phyloP scores from a whole-genome alignment of 2,113 vertebrate species.

The Toxostoma redivivum region DNA sequence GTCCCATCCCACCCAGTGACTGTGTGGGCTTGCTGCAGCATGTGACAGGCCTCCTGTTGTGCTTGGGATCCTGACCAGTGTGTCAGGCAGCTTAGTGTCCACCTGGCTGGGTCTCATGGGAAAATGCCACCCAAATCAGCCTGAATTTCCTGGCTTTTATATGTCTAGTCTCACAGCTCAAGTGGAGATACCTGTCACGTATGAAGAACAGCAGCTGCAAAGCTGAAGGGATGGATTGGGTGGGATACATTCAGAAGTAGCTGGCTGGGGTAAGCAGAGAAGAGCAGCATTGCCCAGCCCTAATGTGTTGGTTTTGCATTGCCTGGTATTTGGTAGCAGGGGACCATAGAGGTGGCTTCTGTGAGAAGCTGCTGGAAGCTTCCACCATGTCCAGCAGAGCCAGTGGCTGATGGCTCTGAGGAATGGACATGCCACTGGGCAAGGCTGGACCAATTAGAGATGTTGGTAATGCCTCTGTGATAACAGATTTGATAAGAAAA shows the following conservation, averaged over 20 bases:
- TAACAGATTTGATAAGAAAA: not conserved
- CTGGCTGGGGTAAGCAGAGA: fast-evolving
- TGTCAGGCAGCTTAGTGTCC: fast-evolving
- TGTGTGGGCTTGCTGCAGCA: not conserved
- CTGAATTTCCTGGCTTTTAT: not conserved
- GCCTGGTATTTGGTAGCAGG: not conserved
- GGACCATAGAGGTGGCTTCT: not conserved
- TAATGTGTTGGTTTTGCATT: not conserved
- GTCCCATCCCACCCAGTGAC: not conserved
- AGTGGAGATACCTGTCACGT: fast-evolving
- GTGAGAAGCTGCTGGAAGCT: not conserved
- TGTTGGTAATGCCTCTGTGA: fast-evolving
- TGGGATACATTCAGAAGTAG: not conserved
- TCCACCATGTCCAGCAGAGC: not conserved
- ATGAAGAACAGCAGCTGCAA: not conserved
- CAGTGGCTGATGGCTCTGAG: not conserved
- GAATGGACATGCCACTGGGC: not conserved
- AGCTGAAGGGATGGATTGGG: not conserved
- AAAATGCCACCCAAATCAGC: not conserved
- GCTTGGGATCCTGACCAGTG: not conserved
- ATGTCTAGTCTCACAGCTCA: not conserved
- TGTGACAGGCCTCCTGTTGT: not conserved
- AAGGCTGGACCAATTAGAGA: not conserved
- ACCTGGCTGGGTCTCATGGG: not conserved
- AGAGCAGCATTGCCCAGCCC: not conserved